Percentiles rank a stretch among this genome's conserved stretches.
phyloP scores from a whole-genome alignment of 2,113 vertebrate species.

The Heloderma charlesbogerti region DNA sequence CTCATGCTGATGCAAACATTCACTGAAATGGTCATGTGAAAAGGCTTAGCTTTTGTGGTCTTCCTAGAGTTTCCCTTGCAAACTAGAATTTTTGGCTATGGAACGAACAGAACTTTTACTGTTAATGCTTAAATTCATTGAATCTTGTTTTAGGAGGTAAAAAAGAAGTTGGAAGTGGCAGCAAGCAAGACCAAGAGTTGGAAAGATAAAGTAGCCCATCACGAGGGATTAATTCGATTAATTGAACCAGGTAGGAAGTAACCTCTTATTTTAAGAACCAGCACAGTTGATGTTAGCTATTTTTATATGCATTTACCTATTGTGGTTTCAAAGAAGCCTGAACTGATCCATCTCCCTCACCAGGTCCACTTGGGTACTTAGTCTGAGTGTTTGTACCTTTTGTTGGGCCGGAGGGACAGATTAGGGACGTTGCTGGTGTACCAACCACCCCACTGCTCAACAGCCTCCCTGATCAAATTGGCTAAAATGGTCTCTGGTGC shows the following conservation, averaged over 20 bases:
- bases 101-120: background rate
- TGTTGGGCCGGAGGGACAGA: too few species aligned
- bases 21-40: background rate
- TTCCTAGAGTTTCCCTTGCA: background rate
- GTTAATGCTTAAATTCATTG: background rate
- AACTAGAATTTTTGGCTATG: background rate
- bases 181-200: constrained; percentile 91
- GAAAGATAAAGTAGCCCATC: constrained; percentile 96
- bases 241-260: constrained; percentile 90
- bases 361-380: too few species aligned
- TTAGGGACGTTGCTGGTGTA: too few species aligned
- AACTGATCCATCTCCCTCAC: too few species aligned
- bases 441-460: too few species aligned
- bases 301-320: constrained; percentile 7
- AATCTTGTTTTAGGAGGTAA: constrained; percentile 83
- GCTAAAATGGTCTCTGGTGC: too few species aligned
- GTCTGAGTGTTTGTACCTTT: too few species aligned
- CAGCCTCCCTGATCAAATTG: too few species aligned
- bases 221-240: constrained; percentile 92
- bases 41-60: background rate
- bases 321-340: constrained; percentile 30
- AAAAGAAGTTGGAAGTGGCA: constrained; percentile 91
- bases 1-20: background rate
- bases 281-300: background rate
- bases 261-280: background rate